phyloP scores from a whole-genome alignment of 2,113 vertebrate genomes.

The Microcebus tavaratra region DNA sequence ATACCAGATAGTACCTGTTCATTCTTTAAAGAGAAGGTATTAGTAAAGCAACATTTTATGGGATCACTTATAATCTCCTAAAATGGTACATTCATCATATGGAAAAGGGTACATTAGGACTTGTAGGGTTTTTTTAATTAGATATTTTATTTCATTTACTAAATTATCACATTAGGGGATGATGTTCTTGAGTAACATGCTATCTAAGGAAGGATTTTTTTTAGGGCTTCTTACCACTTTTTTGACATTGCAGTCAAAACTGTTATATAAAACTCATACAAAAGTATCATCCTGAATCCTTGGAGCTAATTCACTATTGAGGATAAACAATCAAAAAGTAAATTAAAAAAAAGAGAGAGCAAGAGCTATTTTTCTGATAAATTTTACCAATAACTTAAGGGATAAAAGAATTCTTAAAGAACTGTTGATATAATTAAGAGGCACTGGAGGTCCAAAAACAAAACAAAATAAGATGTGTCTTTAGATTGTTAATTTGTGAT shows the following conservation, averaged over 20 bases:
- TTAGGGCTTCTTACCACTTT: not conserved
- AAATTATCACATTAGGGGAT: conserved; percentile 51
- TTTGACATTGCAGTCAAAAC: not conserved
- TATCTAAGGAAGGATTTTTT: not conserved
- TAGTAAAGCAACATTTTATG: not conserved
- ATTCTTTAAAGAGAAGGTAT: not conserved
- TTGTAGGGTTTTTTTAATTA: conserved; percentile 27
- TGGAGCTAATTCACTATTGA: not conserved
- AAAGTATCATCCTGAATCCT: not conserved
- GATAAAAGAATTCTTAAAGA: not conserved
- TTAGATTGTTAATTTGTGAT: too few relatives aligned
- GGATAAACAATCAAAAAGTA: not conserved
- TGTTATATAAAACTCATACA: not conserved
- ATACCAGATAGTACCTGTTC: not conserved
- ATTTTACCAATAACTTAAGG: conserved; percentile 55
- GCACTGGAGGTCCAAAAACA: not conserved
- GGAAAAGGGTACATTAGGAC: conserved; percentile 40
- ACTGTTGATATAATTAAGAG: conserved; percentile 59
- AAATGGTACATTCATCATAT: conserved; percentile 48
- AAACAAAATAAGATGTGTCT: too few relatives aligned
- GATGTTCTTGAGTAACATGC: not conserved
- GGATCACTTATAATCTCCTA: conserved; percentile 31
- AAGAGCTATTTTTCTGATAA: conserved; percentile 39
- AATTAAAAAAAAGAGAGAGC: not conserved
- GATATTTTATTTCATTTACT: conserved; percentile 57